Base-by-base conservation (phyloP, 2,797 vertebrate genomes). In the Lophotriccus pileatus region DNA sequence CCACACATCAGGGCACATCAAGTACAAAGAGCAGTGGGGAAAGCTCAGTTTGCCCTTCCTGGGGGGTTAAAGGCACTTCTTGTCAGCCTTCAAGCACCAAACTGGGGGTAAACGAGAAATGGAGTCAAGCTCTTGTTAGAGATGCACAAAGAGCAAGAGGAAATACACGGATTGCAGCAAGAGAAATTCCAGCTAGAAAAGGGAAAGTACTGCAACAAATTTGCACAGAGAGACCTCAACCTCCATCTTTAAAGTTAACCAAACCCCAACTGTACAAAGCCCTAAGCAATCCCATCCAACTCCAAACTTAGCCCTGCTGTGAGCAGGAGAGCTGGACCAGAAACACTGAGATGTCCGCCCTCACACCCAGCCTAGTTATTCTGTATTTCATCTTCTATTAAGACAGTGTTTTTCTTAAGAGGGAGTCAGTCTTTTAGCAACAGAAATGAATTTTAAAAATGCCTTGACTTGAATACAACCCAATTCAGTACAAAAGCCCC, bases 361-460 rank as follows among this genome's bases (percentile, higher is more conserved):
- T 36, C 23, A 6, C 10, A 28, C 63, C 37, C 81, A 83, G 79
- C 67, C 87, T 77, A 69, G 44, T 81, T 87, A 91, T 32, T 79
- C 56, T 58, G 2, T 7, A 9, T 86, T 90, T 74, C 49, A 75
- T 83, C 72, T 83, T 41, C 60, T 81, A 7, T 46, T 50, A 44
- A 96, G 36, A 70, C 53, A 62, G 27, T 41, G 37, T 68, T 91
- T 92, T 91, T 88, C 76, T 39, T 62, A 90, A 62, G 58, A 87
- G 21, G 20, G 30, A 88, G 21, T 66, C 23, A 7, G 47, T n/a
- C 77, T 88, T 94, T 72, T 19, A 89, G 60, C 58, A 72, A 73
- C 23, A 96, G 25, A 85, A 93, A 79, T 44, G 8, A 92, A 68
- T 91, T 89, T 79, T 5, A 4, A 90, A 94, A 89, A 64, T 30